These are phyloP conservation scores for Protophormia terraenovae DNA, from an alignment of 2,888 invertebrate species.

Conservation along the genomic window DNA sequence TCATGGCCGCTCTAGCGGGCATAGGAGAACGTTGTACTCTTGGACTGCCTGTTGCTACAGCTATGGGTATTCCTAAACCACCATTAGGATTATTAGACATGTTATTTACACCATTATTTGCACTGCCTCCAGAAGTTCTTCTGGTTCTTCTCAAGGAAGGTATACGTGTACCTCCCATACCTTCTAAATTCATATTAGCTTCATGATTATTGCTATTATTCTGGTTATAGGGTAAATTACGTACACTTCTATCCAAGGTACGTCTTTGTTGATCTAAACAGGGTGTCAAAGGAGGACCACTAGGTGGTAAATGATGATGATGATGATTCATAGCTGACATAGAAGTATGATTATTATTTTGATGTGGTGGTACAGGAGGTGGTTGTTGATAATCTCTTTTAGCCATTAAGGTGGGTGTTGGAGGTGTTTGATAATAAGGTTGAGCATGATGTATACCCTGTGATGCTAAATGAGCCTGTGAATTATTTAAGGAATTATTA, in stretches of 20 bases:
- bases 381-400: conserved; percentile 73
- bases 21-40: conserved; percentile 81
- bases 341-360: conserved; percentile 71
- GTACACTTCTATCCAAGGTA: conserved; percentile 78
- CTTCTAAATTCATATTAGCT: conserved; percentile 73
- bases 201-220: conserved; percentile 66
- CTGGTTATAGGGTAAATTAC: conserved; percentile 74
- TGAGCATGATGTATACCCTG: conserved; percentile 77
- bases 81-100: conserved; percentile 69
- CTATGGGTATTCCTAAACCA: conserved; percentile 77
- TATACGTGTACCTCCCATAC: conserved; percentile 75
- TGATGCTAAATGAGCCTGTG: conserved; percentile 69
- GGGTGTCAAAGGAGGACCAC: conserved; percentile 75
- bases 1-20: conserved; percentile 76
- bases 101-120: conserved; percentile 67
- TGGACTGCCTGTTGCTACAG: conserved; percentile 79
- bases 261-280: conserved; percentile 77
- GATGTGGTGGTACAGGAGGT: conserved; percentile 78
- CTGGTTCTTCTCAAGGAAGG: conserved; percentile 79
- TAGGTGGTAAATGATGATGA: conserved; percentile 68
- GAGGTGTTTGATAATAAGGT: conserved; percentile 76
- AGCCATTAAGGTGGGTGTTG: conserved; percentile 76
- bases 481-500: conserved; percentile 62
- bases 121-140: conserved; percentile 75
- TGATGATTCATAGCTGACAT: conserved; percentile 46